phyloP scores from a whole-genome alignment of 1,140 invertebrate species.

The Aphidius ervi region DNA sequence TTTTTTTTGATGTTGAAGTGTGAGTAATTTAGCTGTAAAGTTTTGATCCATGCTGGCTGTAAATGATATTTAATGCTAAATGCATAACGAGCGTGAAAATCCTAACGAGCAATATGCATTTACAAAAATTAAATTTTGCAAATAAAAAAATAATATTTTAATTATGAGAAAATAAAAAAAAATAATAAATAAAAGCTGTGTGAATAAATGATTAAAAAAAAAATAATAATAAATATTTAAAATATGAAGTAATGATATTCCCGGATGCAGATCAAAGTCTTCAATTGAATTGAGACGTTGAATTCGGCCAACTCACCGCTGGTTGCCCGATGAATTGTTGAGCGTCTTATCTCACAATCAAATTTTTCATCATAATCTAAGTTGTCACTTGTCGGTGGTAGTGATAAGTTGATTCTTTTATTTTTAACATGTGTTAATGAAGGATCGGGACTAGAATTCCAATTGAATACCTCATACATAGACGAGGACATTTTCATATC shows the following conservation, averaged over 20 bases:
- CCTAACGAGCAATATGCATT: background rate
- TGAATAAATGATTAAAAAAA: background rate
- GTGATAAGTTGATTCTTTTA: constrained; percentile 52
- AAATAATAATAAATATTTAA: constrained; percentile 15
- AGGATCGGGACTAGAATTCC: constrained; percentile 56
- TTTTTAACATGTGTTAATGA: constrained; percentile 50
- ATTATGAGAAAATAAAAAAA: background rate
- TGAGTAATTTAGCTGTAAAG: background rate
- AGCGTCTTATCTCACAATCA: constrained; percentile 48
- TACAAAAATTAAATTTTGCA: background rate
- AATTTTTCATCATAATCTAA: constrained; percentile 54
- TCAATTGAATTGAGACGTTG: constrained; percentile 7
- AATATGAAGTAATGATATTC: constrained; percentile 1
- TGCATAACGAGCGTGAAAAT: constrained; percentile 9
- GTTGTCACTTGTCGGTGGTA: constrained; percentile 52
- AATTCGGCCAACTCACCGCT: constrained; percentile 46
- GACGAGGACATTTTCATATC: constrained; percentile 68
- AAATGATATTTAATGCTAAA: background rate
- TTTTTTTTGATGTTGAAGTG: background rate
- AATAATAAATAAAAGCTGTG: constrained; percentile 5
- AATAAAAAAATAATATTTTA: no score
- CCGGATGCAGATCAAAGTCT: constrained; percentile 21
- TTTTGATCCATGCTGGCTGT: constrained; percentile 8
- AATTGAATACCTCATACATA: constrained; percentile 75
- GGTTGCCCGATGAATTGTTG: constrained; percentile 46